Base-by-base conservation (phyloP, 2,888 invertebrate genomes). In the Aproaerema taeniolella region DNA sequence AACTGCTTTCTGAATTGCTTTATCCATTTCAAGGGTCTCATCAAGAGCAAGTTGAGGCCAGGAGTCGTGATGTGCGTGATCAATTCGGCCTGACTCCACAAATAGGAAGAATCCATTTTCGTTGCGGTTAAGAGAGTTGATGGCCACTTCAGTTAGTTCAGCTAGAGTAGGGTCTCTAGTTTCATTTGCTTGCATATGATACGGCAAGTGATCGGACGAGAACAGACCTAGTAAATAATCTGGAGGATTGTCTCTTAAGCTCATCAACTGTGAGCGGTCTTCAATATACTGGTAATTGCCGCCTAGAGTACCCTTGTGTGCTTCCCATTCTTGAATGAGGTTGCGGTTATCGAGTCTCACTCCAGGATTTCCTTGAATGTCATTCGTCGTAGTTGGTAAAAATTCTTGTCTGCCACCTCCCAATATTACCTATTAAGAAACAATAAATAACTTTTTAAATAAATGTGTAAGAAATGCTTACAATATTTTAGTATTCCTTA, bases 361-460 rank as follows among this genome's bases (percentile, higher is more conserved):
- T 0, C 90, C 88, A 0, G 10, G 16, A 1, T 63, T 53, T 1
- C 85, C 86, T 45, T 88, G 87, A 15, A 78, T 88, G 64, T 90
- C 92, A 11, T 50, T 50, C 0, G 53, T 55, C 1, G 65, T 66
- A 8, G 72, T 85, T 0, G 91, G 89, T 10, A 91, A 58, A 49
- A 94, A 91, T 42, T 90, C 88, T 5, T 75, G 69, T 15, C 92
- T 80, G 1, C 94, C 94, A 0, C 94, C 94, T 0, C 94, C 94
- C 43, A 94, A 65, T 31, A 94, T 89, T 0, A 93, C 89, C 87
- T 91, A 20, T 20, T 6, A 20, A n/a, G 25, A 47, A 33, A n/a
- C 8, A 26, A 8, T n/a, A n/a, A n/a, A n/a, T n/a, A n/a, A n/a
- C n/a, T n/a, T 14, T 10, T 9, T 3, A 20, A 24, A 16, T 15